Evolutionary conservation across 2,888 invertebrate species (phyloP).

Genomic region (Ypsolopha sequella): DNA sequence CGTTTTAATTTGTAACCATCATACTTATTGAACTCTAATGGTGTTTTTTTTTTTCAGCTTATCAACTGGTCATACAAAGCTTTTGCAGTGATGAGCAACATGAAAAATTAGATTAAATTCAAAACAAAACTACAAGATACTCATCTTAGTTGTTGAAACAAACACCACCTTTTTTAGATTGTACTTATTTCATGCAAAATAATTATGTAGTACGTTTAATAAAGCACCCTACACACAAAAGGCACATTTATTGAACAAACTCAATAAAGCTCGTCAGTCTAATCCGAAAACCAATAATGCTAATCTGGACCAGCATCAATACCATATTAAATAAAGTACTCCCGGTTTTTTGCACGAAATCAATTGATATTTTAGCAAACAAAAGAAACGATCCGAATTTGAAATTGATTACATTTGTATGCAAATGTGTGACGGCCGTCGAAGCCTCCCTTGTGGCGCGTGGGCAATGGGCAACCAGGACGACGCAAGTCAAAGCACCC

Average conservation of each 20-base stretch:
- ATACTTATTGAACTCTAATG: neutral
- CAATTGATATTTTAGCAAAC: conserved; percentile 17
- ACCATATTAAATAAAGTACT: too few species aligned
- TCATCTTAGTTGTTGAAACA: too few species aligned
- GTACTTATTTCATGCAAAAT: too few species aligned
- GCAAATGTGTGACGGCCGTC: conserved; percentile 20
- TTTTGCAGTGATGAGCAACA: conserved; percentile 61
- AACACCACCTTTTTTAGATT: too few species aligned
- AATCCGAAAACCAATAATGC: too few species aligned
- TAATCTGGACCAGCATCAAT: too few species aligned
- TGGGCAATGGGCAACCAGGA: conserved; percentile 13
- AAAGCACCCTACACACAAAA: too few species aligned
- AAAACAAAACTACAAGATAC: neutral
- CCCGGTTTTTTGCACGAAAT: conserved; percentile 2
- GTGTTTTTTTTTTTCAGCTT: conserved; percentile 40
- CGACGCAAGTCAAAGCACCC: conserved; percentile 27
- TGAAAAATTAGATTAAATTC: conserved; percentile 40
- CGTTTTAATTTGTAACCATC: too few species aligned
- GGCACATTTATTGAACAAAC: too few species aligned
- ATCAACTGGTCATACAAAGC: conserved; percentile 68
- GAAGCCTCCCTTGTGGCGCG: conserved; percentile 9
- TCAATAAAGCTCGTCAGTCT: too few species aligned
- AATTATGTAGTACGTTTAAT: too few species aligned
- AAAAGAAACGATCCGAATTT: conserved; percentile 19
- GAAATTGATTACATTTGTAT: conserved; percentile 37